A percentile compares a stretch with the other conserved stretches of the same genome.
Conservation (phyloP, 2,113 vertebrate genomes). For the Prunella himalayana region DNA sequence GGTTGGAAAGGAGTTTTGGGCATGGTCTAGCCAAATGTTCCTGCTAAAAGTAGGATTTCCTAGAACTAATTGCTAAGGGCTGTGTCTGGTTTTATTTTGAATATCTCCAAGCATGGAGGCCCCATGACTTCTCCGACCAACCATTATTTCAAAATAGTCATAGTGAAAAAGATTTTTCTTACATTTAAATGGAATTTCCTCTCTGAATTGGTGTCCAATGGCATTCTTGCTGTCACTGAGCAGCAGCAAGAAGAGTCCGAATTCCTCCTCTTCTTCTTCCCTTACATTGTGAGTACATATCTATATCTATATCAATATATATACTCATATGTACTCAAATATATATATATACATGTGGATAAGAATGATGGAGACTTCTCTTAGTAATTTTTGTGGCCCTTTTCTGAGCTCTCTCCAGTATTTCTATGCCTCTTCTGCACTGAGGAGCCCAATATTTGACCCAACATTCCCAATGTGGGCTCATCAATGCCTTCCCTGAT, state of each 20-base stretch:
- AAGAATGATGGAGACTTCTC: background rate
- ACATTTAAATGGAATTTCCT: background rate
- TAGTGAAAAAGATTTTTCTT: background rate
- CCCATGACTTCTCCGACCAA: background rate
- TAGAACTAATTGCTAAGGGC: background rate
- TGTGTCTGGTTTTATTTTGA: background rate
- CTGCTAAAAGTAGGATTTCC: background rate
- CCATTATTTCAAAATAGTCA: background rate
- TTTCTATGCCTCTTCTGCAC: background rate
- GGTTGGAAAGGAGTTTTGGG: background rate
- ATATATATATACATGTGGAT: too few species aligned
- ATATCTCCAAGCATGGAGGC: background rate
- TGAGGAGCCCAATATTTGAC: background rate
- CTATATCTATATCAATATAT: too few species aligned
- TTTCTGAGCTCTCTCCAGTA: background rate
- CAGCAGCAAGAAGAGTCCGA: background rate
- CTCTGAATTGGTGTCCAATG: background rate
- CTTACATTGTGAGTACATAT: background rate
- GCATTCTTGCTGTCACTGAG: background rate
- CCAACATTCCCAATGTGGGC: accelerated
- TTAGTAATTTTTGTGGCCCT: background rate
- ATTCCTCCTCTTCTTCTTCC: background rate
- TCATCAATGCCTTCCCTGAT: background rate
- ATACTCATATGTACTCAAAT: too few species aligned
- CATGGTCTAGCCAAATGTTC: background rate